These are phyloP conservation scores for Vimba vimba DNA, from an alignment of 2,113 vertebrate species.

Conservation along the genomic window DNA sequence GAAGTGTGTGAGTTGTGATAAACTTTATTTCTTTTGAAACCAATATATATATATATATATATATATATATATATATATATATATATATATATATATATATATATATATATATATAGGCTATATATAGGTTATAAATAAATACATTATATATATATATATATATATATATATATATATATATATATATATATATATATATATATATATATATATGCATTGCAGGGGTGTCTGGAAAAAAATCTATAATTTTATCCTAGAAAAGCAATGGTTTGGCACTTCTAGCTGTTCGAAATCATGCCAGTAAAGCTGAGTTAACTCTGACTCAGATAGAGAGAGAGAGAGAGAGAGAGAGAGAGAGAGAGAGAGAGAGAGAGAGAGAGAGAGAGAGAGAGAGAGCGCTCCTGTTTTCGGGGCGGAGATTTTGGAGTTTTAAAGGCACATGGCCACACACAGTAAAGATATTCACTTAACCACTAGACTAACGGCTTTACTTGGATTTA, in stretches of 20 bases:
- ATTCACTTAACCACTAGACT: neutral
- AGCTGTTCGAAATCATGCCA: neutral
- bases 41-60: neutral
- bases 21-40: neutral
- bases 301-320: neutral
- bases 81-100: no score
- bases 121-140: no score
- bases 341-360: neutral
- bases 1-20: neutral
- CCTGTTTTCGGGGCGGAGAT: constrained; percentile 26
- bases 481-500: constrained; percentile 13
- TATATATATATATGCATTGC: neutral
- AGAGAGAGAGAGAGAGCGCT: neutral
- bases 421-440: constrained; percentile 19
- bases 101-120: no score
- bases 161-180: no score
- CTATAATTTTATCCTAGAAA: neutral
- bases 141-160: no score
- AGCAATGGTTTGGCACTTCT: neutral
- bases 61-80: no score
- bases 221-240: neutral
- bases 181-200: no score
- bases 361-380: neutral
- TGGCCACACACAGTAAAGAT: neutral
- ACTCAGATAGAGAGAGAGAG: neutral